Evolutionary conservation across 2,797 vertebrate species (phyloP).

Genomic region (Vireo griseus): DNA sequence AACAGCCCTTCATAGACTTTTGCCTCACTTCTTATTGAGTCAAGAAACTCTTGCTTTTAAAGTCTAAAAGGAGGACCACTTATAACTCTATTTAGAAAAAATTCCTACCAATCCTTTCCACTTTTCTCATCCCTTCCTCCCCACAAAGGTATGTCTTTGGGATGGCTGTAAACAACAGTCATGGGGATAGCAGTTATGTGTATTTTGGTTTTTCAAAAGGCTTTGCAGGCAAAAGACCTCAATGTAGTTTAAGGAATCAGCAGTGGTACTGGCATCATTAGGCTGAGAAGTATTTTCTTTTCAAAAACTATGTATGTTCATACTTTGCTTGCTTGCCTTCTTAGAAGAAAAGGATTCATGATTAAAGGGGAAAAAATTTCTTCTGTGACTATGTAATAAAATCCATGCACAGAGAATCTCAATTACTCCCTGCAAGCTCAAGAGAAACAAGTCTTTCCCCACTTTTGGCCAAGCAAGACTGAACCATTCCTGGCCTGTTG

Average conservation of each 20-base stretch:
- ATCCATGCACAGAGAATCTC: neutral
- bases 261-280: neutral
- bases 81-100: neutral
- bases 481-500: fast-evolving
- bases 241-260: neutral
- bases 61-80: neutral
- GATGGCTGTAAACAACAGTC: neutral
- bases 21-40: neutral
- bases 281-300: neutral
- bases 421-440: neutral
- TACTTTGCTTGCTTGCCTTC: neutral
- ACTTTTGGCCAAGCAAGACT: neutral
- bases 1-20: neutral
- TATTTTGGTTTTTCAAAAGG: neutral
- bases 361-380: neutral
- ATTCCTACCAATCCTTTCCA: neutral
- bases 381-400: neutral
- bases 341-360: neutral
- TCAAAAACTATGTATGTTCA: neutral
- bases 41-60: neutral
- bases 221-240: neutral
- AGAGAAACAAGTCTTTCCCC: neutral
- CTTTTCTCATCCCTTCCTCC: neutral
- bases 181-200: neutral
- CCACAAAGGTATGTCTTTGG: neutral